Percentiles rank a stretch among this genome's conserved stretches.
Conservation (phyloP, 2,888 invertebrate species). For the Lithophane ornitopus region DNA sequence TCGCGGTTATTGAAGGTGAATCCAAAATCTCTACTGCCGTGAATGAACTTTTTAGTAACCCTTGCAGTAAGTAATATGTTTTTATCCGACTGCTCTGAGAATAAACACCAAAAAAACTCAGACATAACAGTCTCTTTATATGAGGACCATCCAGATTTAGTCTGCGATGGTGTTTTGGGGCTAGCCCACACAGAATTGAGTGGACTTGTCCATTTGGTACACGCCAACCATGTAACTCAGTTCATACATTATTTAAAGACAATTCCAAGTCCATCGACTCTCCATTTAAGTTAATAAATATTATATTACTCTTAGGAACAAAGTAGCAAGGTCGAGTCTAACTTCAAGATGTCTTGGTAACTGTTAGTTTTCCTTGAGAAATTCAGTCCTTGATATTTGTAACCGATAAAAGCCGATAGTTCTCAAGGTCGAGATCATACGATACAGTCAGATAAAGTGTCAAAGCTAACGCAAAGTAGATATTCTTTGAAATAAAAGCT, state of each 20-base stretch:
- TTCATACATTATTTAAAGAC: background rate
- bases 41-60: background rate
- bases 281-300: background rate
- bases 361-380: background rate
- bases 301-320: background rate
- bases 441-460: constrained; percentile 34
- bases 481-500: constrained; percentile 23
- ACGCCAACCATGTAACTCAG: background rate
- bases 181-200: background rate
- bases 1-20: background rate
- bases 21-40: background rate
- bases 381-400: constrained; percentile 9
- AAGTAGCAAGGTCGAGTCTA: background rate
- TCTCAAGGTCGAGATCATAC: constrained; percentile 7
- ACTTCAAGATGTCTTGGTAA: background rate
- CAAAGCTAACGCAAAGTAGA: constrained; percentile 20
- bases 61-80: background rate
- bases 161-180: background rate
- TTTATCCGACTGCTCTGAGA: background rate
- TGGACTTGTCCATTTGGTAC: background rate
- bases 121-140: background rate
- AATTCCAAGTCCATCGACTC: background rate
- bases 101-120: background rate
- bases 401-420: constrained; percentile 21
- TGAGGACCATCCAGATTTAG: background rate